Evolutionary conservation across 2,888 invertebrate genomes (phyloP).

Genomic region (Zaprionus obscuricornis): DNA sequence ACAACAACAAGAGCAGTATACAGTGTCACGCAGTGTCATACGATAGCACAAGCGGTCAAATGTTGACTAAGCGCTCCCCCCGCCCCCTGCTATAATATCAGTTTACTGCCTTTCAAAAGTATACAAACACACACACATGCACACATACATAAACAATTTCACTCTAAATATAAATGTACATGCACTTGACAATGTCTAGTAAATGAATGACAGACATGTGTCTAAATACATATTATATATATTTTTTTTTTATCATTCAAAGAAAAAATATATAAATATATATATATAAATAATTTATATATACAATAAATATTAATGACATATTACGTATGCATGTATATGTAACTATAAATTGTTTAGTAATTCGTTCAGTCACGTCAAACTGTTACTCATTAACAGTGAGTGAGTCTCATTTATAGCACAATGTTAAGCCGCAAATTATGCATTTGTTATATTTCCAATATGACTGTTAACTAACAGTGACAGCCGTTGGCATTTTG

Average conservation of each 20-base stretch:
- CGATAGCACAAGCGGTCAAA: constrained; percentile 72
- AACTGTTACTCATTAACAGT: constrained; percentile 13
- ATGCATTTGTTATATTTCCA: neutral
- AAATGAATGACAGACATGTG: constrained; percentile 51
- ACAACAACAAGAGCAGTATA: neutral
- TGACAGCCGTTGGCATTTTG: too few relatives aligned
- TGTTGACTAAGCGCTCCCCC: constrained; percentile 47
- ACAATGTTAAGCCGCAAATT: constrained; percentile 6
- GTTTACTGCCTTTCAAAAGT: constrained; percentile 29
- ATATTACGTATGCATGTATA: too few relatives aligned
- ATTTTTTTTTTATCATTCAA: too few relatives aligned
- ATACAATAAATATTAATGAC: too few relatives aligned
- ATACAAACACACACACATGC: constrained; percentile 5
- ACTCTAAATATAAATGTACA: neutral
- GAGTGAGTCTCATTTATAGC: constrained; percentile 23
- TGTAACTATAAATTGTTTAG: too few relatives aligned
- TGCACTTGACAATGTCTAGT: constrained; percentile 23
- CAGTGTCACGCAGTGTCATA: constrained; percentile 59
- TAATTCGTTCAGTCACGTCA: too few relatives aligned
- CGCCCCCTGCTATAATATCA: constrained; percentile 38
- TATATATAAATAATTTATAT: too few relatives aligned
- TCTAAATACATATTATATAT: neutral
- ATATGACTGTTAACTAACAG: constrained; percentile 26
- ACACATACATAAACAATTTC: neutral
- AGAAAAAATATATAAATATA: too few relatives aligned